These are phyloP conservation scores for Linnaemya vulpina DNA, from an alignment of 2,888 invertebrate genomes.

Conservation along the genomic window DNA sequence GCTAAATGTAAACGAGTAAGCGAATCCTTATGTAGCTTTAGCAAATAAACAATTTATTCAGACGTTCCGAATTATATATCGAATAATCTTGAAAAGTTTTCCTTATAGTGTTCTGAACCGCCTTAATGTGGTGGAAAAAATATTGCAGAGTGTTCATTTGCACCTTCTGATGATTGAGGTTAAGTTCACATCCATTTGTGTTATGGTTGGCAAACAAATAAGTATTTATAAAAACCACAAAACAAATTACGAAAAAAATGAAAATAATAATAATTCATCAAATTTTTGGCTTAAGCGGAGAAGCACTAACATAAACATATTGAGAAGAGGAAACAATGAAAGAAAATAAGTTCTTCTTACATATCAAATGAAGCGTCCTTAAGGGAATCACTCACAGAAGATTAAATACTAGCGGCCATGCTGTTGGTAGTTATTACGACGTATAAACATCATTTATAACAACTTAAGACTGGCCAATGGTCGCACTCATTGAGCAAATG, in stretches of 20 bases:
- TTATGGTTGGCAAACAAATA: conserved; percentile 58
- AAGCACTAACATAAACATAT: conserved; percentile 49
- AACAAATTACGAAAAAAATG: conserved; percentile 64
- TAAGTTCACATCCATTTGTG: conserved; percentile 66
- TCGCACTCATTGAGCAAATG: conserved; percentile 47
- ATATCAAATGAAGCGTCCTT: conserved; percentile 62
- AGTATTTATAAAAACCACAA: conserved; percentile 66
- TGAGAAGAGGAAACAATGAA: conserved; percentile 33
- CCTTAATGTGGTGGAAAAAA: background rate
- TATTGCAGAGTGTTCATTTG: background rate
- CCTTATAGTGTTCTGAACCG: background rate
- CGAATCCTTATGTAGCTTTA: too few species aligned
- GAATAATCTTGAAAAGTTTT: too few species aligned
- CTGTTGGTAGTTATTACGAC: conserved; percentile 39
- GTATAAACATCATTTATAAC: conserved; percentile 66
- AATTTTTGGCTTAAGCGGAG: conserved; percentile 34
- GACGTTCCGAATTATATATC: too few species aligned
- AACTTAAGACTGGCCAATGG: conserved; percentile 52
- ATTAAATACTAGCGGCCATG: background rate
- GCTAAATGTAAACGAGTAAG: too few species aligned
- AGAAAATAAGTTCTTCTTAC: conserved; percentile 37
- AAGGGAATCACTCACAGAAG: conserved; percentile 48
- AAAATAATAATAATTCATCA: conserved; percentile 42
- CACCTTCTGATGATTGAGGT: conserved; percentile 38
- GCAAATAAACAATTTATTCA: too few species aligned